These are phyloP conservation scores for Drosophila prolongata DNA, from an alignment of 2,888 invertebrate species.

Conservation along the genomic window DNA sequence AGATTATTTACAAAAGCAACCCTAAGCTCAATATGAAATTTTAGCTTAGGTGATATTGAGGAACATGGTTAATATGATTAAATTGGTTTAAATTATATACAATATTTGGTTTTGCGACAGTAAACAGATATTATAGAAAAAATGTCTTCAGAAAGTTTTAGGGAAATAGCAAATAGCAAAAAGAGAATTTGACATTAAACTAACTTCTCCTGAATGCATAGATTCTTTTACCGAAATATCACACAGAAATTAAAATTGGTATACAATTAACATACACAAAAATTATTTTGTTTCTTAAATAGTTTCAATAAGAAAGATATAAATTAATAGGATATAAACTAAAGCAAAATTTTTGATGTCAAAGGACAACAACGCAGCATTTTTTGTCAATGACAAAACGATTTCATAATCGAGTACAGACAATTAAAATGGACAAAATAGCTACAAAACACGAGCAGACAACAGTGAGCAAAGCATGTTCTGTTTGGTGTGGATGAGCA, in stretches of 20 bases:
- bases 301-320: background rate
- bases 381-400: conserved; percentile 12
- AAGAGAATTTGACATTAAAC: background rate
- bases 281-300: background rate
- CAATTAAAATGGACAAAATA: conserved; percentile 7
- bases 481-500: conserved; percentile 29
- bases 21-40: conserved; percentile 11
- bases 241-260: background rate
- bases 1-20: conserved; percentile 29
- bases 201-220: background rate
- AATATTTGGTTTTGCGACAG: background rate
- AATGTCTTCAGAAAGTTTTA: background rate
- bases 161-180: conserved; percentile 3
- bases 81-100: background rate
- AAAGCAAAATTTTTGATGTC: background rate
- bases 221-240: background rate
- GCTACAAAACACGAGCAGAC: conserved; percentile 41
- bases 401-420: conserved; percentile 11
- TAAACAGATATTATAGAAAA: background rate
- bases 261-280: background rate
- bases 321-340: background rate
- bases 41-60: background rate
- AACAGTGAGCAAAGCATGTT: conserved; percentile 39
- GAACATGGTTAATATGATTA: no score
- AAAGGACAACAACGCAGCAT: conserved; percentile 28